Evolutionary conservation across 1,140 invertebrate genomes (phyloP).

Genomic region (Brachionus calyciflorus): DNA sequence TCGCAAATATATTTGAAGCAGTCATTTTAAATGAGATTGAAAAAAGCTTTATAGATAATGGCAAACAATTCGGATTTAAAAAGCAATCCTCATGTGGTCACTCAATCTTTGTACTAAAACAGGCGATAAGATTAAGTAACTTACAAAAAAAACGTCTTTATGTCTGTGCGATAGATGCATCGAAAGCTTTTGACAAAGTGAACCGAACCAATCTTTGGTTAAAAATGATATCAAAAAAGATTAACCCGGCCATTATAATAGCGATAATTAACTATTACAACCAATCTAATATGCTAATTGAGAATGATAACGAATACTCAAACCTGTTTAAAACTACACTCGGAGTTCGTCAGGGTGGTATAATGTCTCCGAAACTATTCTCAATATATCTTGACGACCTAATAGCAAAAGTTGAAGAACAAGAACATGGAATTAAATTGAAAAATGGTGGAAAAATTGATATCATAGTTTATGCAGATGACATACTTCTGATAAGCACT

Average conservation of each 20-base stretch:
- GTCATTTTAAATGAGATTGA: not conserved
- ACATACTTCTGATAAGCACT: too few relatives aligned
- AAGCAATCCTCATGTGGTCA: not conserved
- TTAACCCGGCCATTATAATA: not conserved
- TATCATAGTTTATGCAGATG: too few relatives aligned
- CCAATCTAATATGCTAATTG: not conserved
- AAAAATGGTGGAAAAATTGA: too few relatives aligned
- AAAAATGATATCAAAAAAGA: not conserved
- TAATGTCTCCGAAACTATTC: conserved; percentile 2
- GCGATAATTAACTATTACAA: not conserved
- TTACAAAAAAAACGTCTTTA: not conserved
- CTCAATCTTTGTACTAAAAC: not conserved
- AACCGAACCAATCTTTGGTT: not conserved
- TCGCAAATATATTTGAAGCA: conserved; percentile 8
- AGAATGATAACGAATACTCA: not conserved
- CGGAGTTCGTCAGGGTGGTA: not conserved
- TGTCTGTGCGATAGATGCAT: not conserved
- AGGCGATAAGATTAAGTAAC: not conserved
- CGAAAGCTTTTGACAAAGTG: not conserved
- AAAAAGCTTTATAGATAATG: not conserved
- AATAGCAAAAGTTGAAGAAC: too few relatives aligned
- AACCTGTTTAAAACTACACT: conserved; percentile 1
- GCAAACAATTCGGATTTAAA: conserved; percentile 1
- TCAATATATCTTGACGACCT: not conserved
- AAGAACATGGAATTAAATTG: too few relatives aligned